Conservation (phyloP, 2,888 invertebrate genomes). For the Monopis laevigella region DNA sequence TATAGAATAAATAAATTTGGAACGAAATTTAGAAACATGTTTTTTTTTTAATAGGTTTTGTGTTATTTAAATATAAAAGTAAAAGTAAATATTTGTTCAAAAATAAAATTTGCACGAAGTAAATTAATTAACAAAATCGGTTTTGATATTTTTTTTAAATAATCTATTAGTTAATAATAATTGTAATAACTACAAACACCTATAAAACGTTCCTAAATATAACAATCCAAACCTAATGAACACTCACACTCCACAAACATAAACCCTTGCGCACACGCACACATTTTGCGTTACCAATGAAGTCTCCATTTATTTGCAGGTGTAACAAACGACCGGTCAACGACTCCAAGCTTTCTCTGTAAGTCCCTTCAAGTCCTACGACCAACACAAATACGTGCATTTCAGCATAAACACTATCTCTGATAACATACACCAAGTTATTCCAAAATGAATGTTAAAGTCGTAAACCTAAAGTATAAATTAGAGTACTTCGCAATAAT, state of each 20-base stretch:
- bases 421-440: neutral
- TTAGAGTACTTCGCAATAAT: neutral
- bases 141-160: no score
- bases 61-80: no score
- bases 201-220: no score
- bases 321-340: constrained; percentile 53
- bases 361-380: constrained; percentile 6
- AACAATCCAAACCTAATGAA: constrained; percentile 27
- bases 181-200: no score
- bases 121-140: no score
- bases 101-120: no score
- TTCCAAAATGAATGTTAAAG: neutral
- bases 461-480: neutral
- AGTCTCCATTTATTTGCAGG: constrained; percentile 51
- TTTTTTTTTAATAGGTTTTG: no score
- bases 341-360: constrained; percentile 35
- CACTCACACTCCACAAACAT: constrained; percentile 29
- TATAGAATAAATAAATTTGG: no score
- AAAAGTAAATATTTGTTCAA: no score
- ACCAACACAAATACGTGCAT: constrained; percentile 1
- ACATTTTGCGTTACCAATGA: constrained; percentile 13
- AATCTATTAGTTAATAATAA: no score
- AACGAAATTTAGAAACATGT: no score
- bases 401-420: constrained; percentile 4
- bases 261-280: no score